Evolutionary conservation across 2,888 invertebrate genomes (phyloP).

Genomic region (Tenthredo amoena): DNA sequence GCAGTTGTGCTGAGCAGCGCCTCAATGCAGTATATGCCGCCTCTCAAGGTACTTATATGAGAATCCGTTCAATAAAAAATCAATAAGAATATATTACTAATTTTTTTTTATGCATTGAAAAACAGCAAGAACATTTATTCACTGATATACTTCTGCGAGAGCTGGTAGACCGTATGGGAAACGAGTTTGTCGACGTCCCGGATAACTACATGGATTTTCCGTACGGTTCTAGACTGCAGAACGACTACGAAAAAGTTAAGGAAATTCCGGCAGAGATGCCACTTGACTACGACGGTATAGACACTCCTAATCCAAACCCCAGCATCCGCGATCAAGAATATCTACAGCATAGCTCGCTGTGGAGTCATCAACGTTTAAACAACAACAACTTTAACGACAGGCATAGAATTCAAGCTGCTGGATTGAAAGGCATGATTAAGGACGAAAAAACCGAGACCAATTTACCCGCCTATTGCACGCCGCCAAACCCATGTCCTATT

Average conservation of each 20-base stretch:
- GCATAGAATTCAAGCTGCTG: constrained; percentile 74
- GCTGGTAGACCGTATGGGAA: constrained; percentile 88
- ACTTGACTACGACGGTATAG: constrained; percentile 86
- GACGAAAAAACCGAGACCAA: constrained; percentile 95
- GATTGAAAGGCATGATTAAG: constrained; percentile 81
- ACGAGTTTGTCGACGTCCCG: constrained; percentile 85
- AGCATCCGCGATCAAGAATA: constrained; percentile 93
- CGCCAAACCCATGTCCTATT: constrained; percentile 98
- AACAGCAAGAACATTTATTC: constrained; percentile 82
- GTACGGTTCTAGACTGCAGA: constrained; percentile 76
- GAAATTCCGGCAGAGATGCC: constrained; percentile 76
- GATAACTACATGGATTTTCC: constrained; percentile 84
- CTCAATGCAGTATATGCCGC: constrained; percentile 65
- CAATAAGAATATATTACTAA: neutral
- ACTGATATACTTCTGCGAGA: constrained; percentile 88
- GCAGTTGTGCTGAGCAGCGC: constrained; percentile 63
- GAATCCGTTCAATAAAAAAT: neutral
- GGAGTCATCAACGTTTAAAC: constrained; percentile 88
- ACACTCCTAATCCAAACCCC: constrained; percentile 86
- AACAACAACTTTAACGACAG: constrained; percentile 76
- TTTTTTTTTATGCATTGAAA: neutral
- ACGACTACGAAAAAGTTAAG: constrained; percentile 68
- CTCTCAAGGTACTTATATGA: constrained; percentile 65
- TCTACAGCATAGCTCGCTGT: constrained; percentile 87
- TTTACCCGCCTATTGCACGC: constrained; percentile 98